phyloP scores from a whole-genome alignment of 2,113 vertebrate species.

The Toxotes chatareus region DNA sequence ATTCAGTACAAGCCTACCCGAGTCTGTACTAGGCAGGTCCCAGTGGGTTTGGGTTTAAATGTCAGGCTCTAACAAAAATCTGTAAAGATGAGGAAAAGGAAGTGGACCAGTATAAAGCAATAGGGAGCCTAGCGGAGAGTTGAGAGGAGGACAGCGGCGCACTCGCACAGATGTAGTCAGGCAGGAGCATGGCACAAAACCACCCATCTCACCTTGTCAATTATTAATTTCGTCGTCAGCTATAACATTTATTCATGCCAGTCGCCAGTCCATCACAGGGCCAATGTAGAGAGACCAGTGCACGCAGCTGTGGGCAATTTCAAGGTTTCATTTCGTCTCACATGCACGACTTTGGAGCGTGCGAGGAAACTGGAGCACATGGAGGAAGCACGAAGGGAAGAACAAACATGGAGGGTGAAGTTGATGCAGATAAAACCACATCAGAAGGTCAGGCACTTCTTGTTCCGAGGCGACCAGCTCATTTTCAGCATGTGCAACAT shows the following conservation, averaged over 20 bases:
- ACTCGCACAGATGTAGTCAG: conserved; percentile 31
- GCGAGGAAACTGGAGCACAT: conserved; percentile 32
- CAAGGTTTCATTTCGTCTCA: conserved; percentile 48
- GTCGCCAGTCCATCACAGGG: conserved; percentile 35
- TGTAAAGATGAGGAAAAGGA: conserved; percentile 48
- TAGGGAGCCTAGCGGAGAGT: conserved; percentile 13
- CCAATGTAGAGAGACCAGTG: conserved; percentile 10
- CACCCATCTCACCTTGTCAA: conserved; percentile 62
- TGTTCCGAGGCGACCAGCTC: background rate
- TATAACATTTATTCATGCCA: conserved; percentile 64
- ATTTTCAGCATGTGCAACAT: background rate
- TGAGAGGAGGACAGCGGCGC: conserved; percentile 40
- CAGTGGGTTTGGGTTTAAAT: conserved; percentile 61
- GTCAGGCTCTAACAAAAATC: conserved; percentile 59
- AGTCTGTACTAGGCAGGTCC: conserved; percentile 48
- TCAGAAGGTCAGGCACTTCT: background rate
- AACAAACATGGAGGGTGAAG: background rate
- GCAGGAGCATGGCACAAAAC: conserved; percentile 49
- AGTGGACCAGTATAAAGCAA: conserved; percentile 51
- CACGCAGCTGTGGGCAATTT: conserved; percentile 43
- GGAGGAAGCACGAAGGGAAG: conserved; percentile 33
- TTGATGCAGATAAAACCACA: background rate
- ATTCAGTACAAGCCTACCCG: conserved; percentile 23
- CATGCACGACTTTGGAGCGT: conserved; percentile 42
- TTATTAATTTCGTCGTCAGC: conserved; percentile 64